Evolutionary conservation across 2,888 invertebrate species (phyloP).

Genomic region (Antheraea assamensis): DNA sequence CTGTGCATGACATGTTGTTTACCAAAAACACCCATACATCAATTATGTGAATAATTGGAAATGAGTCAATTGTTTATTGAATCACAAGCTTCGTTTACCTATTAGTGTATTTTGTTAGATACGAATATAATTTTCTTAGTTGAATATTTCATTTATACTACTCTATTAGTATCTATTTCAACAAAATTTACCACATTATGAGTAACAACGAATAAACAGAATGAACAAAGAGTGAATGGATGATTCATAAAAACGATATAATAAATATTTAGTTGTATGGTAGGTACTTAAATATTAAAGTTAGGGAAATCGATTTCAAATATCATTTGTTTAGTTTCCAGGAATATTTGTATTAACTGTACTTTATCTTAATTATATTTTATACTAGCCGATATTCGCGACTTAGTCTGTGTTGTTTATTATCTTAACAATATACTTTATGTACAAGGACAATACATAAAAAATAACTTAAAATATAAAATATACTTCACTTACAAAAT

Average conservation of each 20-base stretch:
- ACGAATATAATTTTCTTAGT: neutral
- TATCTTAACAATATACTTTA: no score
- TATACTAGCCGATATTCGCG: no score
- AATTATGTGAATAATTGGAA: conserved; percentile 3
- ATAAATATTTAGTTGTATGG: no score
- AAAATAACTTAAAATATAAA: no score
- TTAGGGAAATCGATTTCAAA: conserved; percentile 8
- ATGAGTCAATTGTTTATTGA: conserved; percentile 9
- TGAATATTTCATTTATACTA: neutral
- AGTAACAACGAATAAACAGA: neutral
- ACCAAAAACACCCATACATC: neutral
- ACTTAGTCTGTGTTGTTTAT: no score
- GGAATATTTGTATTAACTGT: no score
- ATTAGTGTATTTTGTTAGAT: neutral
- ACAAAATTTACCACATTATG: neutral
- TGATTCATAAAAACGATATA: neutral
- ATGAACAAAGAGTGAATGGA: neutral
- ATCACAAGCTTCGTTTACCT: neutral
- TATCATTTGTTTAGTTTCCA: neutral
- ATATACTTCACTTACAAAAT: no score
- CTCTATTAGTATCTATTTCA: neutral
- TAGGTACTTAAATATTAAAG: neutral
- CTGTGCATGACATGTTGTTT: neutral
- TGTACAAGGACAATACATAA: no score
- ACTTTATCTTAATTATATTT: no score